phyloP scores from a whole-genome alignment of 2,888 invertebrate species.

The Lasioglossum villosulum region DNA sequence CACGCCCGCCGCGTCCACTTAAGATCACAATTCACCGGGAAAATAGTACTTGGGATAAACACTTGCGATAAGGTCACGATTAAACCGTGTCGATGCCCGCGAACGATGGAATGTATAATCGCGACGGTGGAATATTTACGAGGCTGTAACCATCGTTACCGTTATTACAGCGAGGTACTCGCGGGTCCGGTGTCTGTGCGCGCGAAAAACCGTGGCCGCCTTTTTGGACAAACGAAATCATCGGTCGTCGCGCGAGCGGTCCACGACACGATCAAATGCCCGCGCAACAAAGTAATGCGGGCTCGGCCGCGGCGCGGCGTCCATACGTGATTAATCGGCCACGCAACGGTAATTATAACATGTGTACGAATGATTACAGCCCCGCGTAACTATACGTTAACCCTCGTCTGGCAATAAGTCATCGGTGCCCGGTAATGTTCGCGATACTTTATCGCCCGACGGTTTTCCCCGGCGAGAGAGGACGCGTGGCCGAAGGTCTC shows the following conservation, averaged over 20 bases:
- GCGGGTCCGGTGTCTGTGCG: neutral
- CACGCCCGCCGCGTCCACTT: constrained; percentile 8
- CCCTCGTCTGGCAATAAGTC: constrained; percentile 65
- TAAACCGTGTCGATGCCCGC: constrained; percentile 31
- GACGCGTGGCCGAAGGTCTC: constrained; percentile 65
- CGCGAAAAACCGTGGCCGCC: neutral
- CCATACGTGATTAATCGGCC: constrained; percentile 65
- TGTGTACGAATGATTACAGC: constrained; percentile 70
- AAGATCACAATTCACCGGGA: constrained; percentile 9
- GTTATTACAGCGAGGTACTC: constrained; percentile 19
- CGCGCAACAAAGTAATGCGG: constrained; percentile 41
- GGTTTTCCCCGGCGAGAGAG: constrained; percentile 46
- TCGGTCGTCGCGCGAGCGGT: constrained; percentile 24
- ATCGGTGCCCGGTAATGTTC: constrained; percentile 65
- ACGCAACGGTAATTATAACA: constrained; percentile 70
- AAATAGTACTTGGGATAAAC: constrained; percentile 16
- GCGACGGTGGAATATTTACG: constrained; percentile 36
- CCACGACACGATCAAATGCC: constrained; percentile 10
- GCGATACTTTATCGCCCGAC: constrained; percentile 61
- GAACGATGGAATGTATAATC: constrained; percentile 25
- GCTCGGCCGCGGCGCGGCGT: constrained; percentile 15
- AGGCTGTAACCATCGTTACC: constrained; percentile 25
- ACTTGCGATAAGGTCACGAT: constrained; percentile 22
- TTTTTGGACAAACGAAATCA: constrained; percentile 44
- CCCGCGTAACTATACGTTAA: constrained; percentile 69